These are phyloP conservation scores for Syngnathoides biaculeatus DNA, from an alignment of 2,113 vertebrate genomes.

Conservation along the genomic window DNA sequence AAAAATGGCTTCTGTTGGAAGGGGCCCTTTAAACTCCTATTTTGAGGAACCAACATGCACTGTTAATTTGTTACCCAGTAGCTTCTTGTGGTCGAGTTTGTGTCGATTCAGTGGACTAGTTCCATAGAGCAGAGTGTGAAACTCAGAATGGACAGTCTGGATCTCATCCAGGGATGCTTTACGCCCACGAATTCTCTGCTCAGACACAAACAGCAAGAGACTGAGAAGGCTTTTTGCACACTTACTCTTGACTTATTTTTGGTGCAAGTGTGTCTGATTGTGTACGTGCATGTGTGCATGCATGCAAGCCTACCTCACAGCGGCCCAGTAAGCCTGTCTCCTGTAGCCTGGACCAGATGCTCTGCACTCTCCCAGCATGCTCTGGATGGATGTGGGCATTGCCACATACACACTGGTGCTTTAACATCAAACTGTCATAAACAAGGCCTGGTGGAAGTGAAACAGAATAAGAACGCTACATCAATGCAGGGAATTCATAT, in stretches of 20 bases:
- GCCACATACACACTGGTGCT: constrained; percentile 69
- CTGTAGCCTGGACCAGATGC: constrained; percentile 70
- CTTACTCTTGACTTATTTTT: constrained; percentile 10
- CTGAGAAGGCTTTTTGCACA: constrained; percentile 2
- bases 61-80: constrained; percentile 49
- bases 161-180: constrained; percentile 69
- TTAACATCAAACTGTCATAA: constrained; percentile 67
- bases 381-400: constrained; percentile 69
- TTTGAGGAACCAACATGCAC: background rate
- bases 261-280: constrained; percentile 1
- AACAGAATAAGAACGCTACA: background rate
- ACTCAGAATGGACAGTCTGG: constrained; percentile 69
- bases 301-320: constrained; percentile 50
- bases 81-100: constrained; percentile 70
- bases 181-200: constrained; percentile 64
- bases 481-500: background rate
- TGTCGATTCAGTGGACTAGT: constrained; percentile 67
- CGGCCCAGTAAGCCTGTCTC: constrained; percentile 63
- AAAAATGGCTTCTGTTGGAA: too few species aligned
- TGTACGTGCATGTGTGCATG: background rate
- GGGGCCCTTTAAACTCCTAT: background rate
- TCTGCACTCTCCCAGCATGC: constrained; percentile 68
- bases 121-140: constrained; percentile 67
- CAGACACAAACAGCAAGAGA: constrained; percentile 28
- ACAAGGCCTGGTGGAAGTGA: constrained; percentile 46